Percentiles rank a stretch among this genome's conserved stretches.
phyloP scores from a whole-genome alignment of 2,888 invertebrate species.

The Drepana falcataria region DNA sequence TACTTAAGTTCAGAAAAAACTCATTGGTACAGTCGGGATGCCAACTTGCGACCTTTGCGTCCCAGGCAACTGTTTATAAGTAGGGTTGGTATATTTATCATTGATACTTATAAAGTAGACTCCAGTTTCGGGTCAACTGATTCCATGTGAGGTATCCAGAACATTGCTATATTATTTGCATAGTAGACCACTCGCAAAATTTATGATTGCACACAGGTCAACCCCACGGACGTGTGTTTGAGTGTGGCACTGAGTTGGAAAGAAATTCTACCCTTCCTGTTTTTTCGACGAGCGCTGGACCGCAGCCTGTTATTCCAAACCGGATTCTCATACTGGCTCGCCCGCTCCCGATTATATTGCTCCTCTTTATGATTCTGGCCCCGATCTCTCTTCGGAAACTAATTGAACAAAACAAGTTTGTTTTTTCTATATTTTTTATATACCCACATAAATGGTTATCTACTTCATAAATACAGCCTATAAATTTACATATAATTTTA shows the following conservation, averaged over 20 bases:
- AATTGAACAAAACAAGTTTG: conserved; percentile 70
- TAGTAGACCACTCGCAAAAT: not conserved
- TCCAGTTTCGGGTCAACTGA: no score
- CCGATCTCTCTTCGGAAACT: conserved; percentile 57
- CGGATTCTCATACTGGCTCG: conserved; percentile 41
- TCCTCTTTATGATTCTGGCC: conserved; percentile 55
- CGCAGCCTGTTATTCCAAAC: conserved; percentile 49
- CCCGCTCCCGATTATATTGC: conserved; percentile 43
- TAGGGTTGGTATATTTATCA: no score
- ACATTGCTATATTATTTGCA: not conserved
- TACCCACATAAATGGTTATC: no score
- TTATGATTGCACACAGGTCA: not conserved
- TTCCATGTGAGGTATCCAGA: not conserved
- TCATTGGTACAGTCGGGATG: no score
- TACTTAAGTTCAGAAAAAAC: no score
- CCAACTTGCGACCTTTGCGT: no score
- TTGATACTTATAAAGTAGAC: no score
- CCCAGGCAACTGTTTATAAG: no score
- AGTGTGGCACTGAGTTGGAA: conserved; percentile 29
- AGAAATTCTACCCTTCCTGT: conserved; percentile 43
- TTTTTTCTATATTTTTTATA: conserved; percentile 52
- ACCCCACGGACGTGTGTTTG: conserved; percentile 14
- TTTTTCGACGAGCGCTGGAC: conserved; percentile 28
- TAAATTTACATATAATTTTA: no score
- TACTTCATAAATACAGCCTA: no score